A percentile compares a stretch with the other conserved stretches of the same genome.
Evolutionary conservation across 2,113 vertebrate genomes (phyloP).

Genomic region (Gymnorhina tibicen): DNA sequence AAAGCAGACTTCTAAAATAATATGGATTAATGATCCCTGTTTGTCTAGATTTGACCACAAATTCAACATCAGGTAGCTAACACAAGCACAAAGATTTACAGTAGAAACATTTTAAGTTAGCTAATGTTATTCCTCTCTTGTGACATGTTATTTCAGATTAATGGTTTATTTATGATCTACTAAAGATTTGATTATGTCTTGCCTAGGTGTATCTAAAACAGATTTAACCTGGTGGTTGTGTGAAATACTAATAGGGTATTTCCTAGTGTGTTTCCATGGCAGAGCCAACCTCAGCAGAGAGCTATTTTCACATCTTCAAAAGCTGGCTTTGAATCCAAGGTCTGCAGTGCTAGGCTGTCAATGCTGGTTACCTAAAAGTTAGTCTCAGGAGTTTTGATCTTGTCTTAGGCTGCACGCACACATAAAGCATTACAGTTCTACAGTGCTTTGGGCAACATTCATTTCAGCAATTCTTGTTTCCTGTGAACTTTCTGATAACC

Average conservation of each 20-base stretch:
- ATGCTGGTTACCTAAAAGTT: neutral
- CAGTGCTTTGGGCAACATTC: constrained; percentile 13
- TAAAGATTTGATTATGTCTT: neutral
- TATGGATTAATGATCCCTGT: neutral
- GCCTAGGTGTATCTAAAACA: neutral
- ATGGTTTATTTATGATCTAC: neutral
- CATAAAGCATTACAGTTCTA: constrained; percentile 4
- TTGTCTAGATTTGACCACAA: neutral
- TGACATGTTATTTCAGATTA: neutral
- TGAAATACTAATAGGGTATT: neutral
- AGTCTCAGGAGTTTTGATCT: constrained; percentile 16
- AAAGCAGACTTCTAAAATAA: neutral
- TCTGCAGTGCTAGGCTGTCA: neutral
- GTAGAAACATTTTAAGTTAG: neutral
- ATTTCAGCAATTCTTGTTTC: constrained; percentile 33
- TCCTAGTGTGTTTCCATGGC: neutral
- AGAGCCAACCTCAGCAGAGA: neutral
- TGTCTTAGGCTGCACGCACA: neutral
- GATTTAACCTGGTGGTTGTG: neutral
- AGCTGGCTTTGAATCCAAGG: neutral
- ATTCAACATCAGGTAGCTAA: neutral
- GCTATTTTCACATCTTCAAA: neutral
- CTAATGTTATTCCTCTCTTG: neutral
- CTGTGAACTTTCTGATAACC: constrained; percentile 34
- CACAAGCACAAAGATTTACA: neutral